Base-by-base conservation (phyloP, 1,140 invertebrate species). In the Drosophila takahashii region DNA sequence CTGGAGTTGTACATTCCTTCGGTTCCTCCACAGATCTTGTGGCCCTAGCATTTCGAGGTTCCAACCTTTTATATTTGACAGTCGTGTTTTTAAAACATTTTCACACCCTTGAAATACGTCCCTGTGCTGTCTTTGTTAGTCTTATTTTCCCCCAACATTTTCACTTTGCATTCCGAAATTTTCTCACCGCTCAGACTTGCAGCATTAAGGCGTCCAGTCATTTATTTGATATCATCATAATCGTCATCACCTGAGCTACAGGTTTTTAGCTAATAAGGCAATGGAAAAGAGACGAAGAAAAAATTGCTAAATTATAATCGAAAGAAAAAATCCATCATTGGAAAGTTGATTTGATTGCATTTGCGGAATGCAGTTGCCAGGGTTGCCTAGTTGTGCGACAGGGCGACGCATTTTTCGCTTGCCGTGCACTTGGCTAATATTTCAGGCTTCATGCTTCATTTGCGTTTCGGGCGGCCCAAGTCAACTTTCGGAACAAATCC, bases 341-440 rank as follows among this genome's bases (percentile, higher is more conserved):
- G 80, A 83, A 83, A 83, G 80, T 83, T 83, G 80, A 84, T 84
- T 83, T 84, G 80, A 84, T 83, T 84, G 80, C 70, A 79, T 76
- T 75, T 79, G 71, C 57, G 80, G 80, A 83, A 83, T 83, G 80
- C 80, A 84, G 66, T 48, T 45, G 80, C 45, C 70, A 71, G 76
- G 56, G 76, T 76, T 76, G 64, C 79, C 79, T 79, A 83, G 76
- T 71, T 84, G 76, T 76, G 59, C 80, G 70, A 41, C 80, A 83
- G 80, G 80, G 80, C 80, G 71, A 71, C 70, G 76, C 70, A 84
- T 71, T 70, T 74, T 78, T 78, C 66, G 41, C 50, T 15, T 53
- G 48, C 50, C 39, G 13, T 37, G 29, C 66, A 79, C 60, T 74
- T 69, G 79, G 56, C 51, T 83, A 66, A 71, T 84, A 79, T 83